Base-by-base conservation (phyloP, 2,888 invertebrate genomes). In the Biston betularia region DNA sequence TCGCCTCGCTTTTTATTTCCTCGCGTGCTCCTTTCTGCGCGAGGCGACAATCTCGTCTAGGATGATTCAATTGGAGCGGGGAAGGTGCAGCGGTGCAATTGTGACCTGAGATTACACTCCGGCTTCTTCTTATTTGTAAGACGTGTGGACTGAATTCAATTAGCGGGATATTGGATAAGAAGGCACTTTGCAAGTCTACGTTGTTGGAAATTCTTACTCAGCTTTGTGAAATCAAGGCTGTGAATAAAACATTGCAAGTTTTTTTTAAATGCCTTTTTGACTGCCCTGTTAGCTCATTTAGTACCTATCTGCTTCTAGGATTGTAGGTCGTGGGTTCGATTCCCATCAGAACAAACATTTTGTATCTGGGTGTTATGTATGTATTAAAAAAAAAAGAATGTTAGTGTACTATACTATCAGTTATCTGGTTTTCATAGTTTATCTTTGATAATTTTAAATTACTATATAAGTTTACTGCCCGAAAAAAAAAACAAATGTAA, bases 51-150 rank as follows among this genome's bases (percentile, higher is more conserved):
- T 85, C 81, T 80, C 71, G 75, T 68, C 77, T 72, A 64, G 77
- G 76, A 77, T 84, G 83, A 87, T 86, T 85, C 87, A 81, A 85
- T 86, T 82, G 80, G 74, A 79, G 69, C 46, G 62, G 44, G 63
- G 62, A 62, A 76, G 71, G 72, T 73, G 75, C 79, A 70, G 68
- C 68, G 67, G 48, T 69, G 75, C 74, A 74, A 74, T 79, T 70
- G 73, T 73, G 72, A 75, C 65, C 75, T 73, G 67, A 69, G 70
- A 78, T 79, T 77, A 75, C 73, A 63, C 61, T n/a, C 52, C 64
- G 50, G 34, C 54, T 59, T 63, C 57, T 68, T 65, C 58, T 66
- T 66, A 66, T 73, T 71, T 69, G 54, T 53, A 46, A 52, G 53
- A 73, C 64, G 70, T 70, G 71, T 63, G 62, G 60, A 70, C 59